phyloP scores from a whole-genome alignment of 2,113 vertebrate genomes.

The Phodopus roborovskii region DNA sequence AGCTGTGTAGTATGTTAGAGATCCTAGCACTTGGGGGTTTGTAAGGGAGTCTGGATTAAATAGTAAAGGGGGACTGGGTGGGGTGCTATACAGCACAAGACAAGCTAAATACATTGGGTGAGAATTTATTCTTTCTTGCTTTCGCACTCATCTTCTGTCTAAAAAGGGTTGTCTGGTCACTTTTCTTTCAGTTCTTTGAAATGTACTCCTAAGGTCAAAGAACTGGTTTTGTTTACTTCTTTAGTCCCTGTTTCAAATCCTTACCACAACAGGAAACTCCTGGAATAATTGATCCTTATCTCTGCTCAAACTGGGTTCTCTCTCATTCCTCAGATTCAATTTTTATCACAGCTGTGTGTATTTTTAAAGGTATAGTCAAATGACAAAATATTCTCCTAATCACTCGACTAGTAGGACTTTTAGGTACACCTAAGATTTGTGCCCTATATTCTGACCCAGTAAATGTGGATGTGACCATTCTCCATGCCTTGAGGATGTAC shows the following conservation, averaged over 20 bases:
- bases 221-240: neutral
- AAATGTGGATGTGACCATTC: neutral
- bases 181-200: conserved; percentile 38
- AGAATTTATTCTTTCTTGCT: neutral
- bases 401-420: neutral
- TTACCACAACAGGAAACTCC: conserved; percentile 27
- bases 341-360: neutral
- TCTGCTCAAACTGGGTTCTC: conserved; percentile 12
- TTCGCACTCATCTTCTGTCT: neutral
- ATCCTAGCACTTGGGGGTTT: neutral
- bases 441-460: neutral
- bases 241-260: conserved; percentile 42
- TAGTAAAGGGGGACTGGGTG: neutral
- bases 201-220: conserved; percentile 8
- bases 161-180: neutral
- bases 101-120: conserved; percentile 13
- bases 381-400: neutral
- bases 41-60: neutral
- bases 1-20: neutral
- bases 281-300: neutral
- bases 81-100: neutral
- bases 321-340: neutral
- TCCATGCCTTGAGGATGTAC: neutral
- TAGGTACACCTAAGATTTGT: neutral
- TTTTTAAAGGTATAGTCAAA: conserved; percentile 2